phyloP scores from a whole-genome alignment of 2,888 invertebrate species.

The Apotomis betuletana region DNA sequence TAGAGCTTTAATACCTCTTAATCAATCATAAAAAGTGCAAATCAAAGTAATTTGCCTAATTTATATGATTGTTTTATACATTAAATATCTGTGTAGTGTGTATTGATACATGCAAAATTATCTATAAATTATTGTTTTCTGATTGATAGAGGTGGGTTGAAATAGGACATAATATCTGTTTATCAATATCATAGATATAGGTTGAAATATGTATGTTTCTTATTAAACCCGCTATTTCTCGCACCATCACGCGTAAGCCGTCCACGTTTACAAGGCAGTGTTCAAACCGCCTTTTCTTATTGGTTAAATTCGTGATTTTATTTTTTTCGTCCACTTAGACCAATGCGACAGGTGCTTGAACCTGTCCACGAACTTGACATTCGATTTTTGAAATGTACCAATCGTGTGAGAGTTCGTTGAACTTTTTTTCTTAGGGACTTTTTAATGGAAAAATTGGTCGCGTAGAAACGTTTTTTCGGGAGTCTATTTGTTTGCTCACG shows the following conservation, averaged over 20 bases:
- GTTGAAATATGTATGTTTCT: neutral
- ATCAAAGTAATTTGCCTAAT: too few species aligned
- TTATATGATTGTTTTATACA: too few species aligned
- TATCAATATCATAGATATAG: too few species aligned
- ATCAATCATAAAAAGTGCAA: too few species aligned
- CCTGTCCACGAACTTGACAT: conserved; percentile 78
- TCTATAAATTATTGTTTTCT: too few species aligned
- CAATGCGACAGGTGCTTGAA: conserved; percentile 74
- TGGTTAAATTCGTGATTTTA: conserved; percentile 81
- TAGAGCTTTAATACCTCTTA: too few species aligned
- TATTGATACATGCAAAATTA: too few species aligned
- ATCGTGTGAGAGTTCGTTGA: conserved; percentile 57
- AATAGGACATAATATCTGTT: too few species aligned
- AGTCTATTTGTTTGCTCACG: conserved; percentile 20
- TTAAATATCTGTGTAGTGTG: too few species aligned
- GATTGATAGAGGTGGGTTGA: too few species aligned
- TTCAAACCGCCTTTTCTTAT: conserved; percentile 76
- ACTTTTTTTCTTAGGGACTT: conserved; percentile 52
- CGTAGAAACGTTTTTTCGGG: conserved; percentile 6
- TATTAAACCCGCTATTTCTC: conserved; percentile 50
- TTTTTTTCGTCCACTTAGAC: conserved; percentile 60
- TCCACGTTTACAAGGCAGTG: conserved; percentile 51
- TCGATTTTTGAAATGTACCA: conserved; percentile 56
- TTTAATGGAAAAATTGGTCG: conserved; percentile 16
- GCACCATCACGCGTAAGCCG: conserved; percentile 41